Conservation (phyloP, 1,140 invertebrate species). For the Bradynema listronoti region DNA sequence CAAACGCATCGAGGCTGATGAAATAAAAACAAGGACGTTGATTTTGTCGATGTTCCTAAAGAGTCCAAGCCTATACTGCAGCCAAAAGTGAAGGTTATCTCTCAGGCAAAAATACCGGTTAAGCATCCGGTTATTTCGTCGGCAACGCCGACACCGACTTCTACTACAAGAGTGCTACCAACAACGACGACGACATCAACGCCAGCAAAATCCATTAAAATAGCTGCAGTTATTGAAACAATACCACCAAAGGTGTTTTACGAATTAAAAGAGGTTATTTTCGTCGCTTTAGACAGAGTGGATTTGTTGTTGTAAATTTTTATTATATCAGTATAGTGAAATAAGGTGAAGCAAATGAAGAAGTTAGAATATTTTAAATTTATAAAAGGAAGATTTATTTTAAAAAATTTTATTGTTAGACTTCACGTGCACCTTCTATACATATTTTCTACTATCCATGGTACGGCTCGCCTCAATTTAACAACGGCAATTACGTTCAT, state of each 20-base stretch:
- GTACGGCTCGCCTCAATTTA: constrained; percentile 60
- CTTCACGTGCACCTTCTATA: constrained; percentile 37
- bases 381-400: constrained; percentile 15
- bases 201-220: not conserved
- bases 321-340: not conserved
- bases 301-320: not conserved
- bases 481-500: constrained; percentile 59
- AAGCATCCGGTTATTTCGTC: not conserved
- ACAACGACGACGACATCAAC: constrained; percentile 10
- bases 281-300: not conserved
- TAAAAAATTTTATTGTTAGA: constrained; percentile 24
- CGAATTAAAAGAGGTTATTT: not conserved
- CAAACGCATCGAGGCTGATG: not conserved
- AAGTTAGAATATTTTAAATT: not conserved
- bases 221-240: not conserved
- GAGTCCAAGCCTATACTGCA: no score
- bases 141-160: not conserved
- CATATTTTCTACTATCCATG: constrained; percentile 63
- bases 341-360: not conserved
- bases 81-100: not conserved
- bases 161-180: not conserved
- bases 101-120: not conserved
- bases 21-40: not conserved
- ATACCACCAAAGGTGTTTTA: not conserved
- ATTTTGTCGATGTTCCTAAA: not conserved